Base-by-base conservation (phyloP, 2,888 invertebrate genomes). In the Xiphydria camelus region DNA sequence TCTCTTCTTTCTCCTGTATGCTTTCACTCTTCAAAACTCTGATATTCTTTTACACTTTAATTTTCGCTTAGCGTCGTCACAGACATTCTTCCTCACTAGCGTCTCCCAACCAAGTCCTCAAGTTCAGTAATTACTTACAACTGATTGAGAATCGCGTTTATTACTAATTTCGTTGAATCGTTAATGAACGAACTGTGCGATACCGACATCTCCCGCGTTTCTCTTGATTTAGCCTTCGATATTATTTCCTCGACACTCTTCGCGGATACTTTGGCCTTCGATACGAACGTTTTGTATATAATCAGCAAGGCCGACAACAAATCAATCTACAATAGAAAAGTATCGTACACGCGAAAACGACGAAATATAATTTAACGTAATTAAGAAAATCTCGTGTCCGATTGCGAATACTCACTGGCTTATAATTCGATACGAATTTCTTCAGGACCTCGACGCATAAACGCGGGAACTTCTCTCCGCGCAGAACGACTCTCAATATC, bases 241-340 rank as follows among this genome's bases (percentile, higher is more conserved):
- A 10, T 10, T 6, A 52, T 10, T 34, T 14, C 41, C 41, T 49
- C 47, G 10, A 41, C 19, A 4, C 32, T 45, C 26, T 49, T 47
- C 2, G 17, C 9, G 4, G n/a, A 17, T 4, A 38, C 3, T 41
- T 53, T 44, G 23, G 41, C 20, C 29, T 41, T 14, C 7, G 34
- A 40, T 12, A 45, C 37, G 18, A 51, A n/a, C 36, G 49, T 48
- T 10, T 42, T 44, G 9, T 51, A 14, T n/a, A 60, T 41, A 32
- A 63, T 51, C 22, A 60, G n/a, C 25, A 61, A 35, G 1, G 47
- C 38, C 2, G 62, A 61, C 12, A 63, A 41, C 37, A 44, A 51
- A 15, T 61, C 55, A 18, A 61, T 47, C 63, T 63, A 20, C 7
- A 49, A 50, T 35, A 34, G 9, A 12, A 21, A 10, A 19, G n/a